Percentiles rank a stretch among this genome's conserved stretches.
Evolutionary conservation across 1,140 invertebrate genomes (phyloP).

Genomic region (Drosophila lacertosa): DNA sequence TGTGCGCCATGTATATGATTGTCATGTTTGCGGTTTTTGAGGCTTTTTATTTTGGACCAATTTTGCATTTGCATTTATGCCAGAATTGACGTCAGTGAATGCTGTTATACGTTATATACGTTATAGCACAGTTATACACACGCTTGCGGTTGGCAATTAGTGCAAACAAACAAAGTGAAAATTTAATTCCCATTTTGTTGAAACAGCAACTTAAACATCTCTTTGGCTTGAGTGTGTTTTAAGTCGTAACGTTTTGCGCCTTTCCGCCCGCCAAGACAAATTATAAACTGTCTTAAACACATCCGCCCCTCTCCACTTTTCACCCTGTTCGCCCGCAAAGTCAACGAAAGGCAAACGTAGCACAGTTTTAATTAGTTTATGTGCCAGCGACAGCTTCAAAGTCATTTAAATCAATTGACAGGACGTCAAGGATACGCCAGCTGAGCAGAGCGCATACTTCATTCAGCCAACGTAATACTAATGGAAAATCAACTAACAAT

Average conservation of each 20-base stretch:
- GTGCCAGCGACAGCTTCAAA: slow-evolving; percentile 54
- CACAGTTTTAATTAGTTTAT: slow-evolving; percentile 71
- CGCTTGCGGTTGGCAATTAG: slow-evolving; percentile 28
- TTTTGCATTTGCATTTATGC: slow-evolving; percentile 36
- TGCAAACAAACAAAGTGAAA: slow-evolving; percentile 10
- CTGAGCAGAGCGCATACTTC: slow-evolving; percentile 14
- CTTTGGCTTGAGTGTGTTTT: too few relatives aligned
- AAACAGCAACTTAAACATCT: neutral
- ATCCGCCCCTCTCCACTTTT: neutral
- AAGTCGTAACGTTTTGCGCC: neutral
- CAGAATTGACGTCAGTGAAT: slow-evolving; percentile 3
- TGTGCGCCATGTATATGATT: slow-evolving; percentile 59
- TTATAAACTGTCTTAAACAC: slow-evolving; percentile 22
- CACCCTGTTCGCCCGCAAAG: neutral
- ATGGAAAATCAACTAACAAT: slow-evolving; percentile 55
- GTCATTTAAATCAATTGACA: slow-evolving; percentile 73
- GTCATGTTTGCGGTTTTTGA: slow-evolving; percentile 66
- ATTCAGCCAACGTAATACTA: slow-evolving; percentile 1
- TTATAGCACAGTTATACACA: neutral
- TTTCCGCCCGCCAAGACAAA: slow-evolving; percentile 21
- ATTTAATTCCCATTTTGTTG: slow-evolving; percentile 3
- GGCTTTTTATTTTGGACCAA: slow-evolving; percentile 31
- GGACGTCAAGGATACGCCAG: slow-evolving; percentile 14
- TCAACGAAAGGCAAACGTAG: slow-evolving; percentile 8
- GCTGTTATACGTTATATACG: neutral